A percentile compares a stretch with the other conserved stretches of the same genome.
Conservation (phyloP, 2,797 vertebrate genomes). For the Lophotriccus pileatus region DNA sequence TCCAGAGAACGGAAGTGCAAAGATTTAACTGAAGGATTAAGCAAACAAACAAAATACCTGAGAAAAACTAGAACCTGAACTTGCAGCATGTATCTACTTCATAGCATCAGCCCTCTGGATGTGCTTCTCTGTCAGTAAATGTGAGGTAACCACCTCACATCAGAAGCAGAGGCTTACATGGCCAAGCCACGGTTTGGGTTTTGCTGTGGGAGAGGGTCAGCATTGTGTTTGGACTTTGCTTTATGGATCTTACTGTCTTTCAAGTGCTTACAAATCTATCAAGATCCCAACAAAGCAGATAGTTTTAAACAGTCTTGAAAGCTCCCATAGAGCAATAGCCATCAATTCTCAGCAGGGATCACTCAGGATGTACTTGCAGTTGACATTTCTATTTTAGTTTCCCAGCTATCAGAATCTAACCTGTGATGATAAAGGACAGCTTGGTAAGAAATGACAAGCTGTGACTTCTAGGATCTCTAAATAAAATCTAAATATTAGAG, state of each 20-base stretch:
- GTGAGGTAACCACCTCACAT: fast-evolving
- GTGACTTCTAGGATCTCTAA: not conserved
- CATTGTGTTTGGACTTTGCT: not conserved
- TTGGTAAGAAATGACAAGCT: not conserved
- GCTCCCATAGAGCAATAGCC: not conserved
- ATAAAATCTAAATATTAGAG: not conserved
- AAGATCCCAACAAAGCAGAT: not conserved
- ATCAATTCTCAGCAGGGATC: not conserved
- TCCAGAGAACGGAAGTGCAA: not conserved
- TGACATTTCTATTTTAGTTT: not conserved
- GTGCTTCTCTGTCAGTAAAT: not conserved
- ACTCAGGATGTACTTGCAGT: not conserved
- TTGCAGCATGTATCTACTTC: no score
- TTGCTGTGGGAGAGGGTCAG: not conserved
- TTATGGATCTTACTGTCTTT: not conserved
- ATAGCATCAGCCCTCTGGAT: not conserved
- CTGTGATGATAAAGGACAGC: not conserved
- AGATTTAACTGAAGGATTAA: not conserved
- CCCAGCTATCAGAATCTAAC: not conserved
- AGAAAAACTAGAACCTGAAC: not conserved
- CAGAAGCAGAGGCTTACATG: not conserved
- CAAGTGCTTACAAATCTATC: not conserved
- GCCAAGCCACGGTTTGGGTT: not conserved
- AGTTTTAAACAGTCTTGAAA: not conserved
- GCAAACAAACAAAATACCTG: not conserved